These are phyloP conservation scores for Sylvia borin DNA, from an alignment of 2,797 vertebrate species.

Conservation along the genomic window DNA sequence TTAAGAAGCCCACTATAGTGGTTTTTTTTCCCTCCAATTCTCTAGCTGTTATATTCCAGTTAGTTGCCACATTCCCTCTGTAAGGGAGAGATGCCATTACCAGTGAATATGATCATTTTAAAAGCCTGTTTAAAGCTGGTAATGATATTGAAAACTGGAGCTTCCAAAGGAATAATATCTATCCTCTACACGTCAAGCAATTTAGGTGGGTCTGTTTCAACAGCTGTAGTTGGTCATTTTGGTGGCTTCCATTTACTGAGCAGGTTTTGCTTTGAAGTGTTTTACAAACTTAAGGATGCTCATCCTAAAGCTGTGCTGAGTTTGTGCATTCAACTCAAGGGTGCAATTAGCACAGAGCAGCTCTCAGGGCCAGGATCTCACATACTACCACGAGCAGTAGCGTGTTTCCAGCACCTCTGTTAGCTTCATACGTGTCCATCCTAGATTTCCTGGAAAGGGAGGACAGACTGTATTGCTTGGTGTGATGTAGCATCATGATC, in stretches of 20 bases:
- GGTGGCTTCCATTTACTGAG: background rate
- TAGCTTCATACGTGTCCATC: background rate
- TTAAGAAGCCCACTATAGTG: background rate
- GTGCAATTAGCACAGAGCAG: background rate
- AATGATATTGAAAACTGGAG: background rate
- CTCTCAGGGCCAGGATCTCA: background rate
- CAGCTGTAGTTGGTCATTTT: background rate
- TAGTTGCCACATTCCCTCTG: background rate
- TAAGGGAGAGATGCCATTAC: background rate
- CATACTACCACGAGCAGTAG: fast-evolving
- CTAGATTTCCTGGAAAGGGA: background rate
- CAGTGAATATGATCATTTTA: background rate
- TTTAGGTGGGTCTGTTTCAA: background rate
- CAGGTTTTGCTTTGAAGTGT: background rate
- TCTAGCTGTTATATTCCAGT: background rate
- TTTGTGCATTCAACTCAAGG: background rate
- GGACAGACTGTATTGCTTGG: background rate
- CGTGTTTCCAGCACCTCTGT: background rate
- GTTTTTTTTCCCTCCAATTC: background rate
- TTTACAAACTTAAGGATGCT: background rate
- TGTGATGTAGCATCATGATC: background rate
- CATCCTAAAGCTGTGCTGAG: background rate
- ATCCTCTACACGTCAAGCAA: background rate
- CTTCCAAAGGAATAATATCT: background rate
- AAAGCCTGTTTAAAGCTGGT: background rate